Percentiles rank a stretch among this genome's conserved stretches.
phyloP scores from a whole-genome alignment of 2,113 vertebrate genomes.

The Brachirus orientalis region DNA sequence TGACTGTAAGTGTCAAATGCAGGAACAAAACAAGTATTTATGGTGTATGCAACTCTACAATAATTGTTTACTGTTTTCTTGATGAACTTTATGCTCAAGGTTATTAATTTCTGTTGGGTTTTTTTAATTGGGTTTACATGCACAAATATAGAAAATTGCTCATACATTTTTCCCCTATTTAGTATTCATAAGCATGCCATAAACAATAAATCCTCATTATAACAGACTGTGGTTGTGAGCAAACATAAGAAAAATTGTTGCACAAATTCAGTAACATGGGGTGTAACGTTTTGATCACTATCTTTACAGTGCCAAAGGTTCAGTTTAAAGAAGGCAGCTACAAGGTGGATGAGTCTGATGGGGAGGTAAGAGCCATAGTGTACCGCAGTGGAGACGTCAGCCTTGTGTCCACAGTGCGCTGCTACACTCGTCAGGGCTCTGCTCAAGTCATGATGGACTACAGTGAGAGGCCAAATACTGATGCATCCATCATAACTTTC shows the following conservation, averaged over 20 bases:
- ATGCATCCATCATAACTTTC: constrained; percentile 80
- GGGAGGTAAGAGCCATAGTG: constrained; percentile 73
- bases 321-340: constrained; percentile 84
- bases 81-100: no score
- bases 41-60: no score
- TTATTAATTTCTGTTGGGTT: no score
- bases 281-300: background rate
- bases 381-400: constrained; percentile 84
- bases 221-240: no score
- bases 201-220: no score
- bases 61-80: no score
- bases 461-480: constrained; percentile 84
- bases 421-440: constrained; percentile 85
- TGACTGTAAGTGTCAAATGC: constrained; percentile 77
- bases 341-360: constrained; percentile 81
- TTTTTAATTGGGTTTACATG: no score
- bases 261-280: background rate
- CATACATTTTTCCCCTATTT: no score
- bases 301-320: constrained; percentile 80
- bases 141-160: no score
- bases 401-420: constrained; percentile 78
- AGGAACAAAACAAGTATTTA: no score
- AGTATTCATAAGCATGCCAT: no score
- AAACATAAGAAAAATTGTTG: no score
- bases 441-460: constrained; percentile 88